Base-by-base conservation (phyloP, 2,797 vertebrate genomes). In the Chaetodon trifasciatus region DNA sequence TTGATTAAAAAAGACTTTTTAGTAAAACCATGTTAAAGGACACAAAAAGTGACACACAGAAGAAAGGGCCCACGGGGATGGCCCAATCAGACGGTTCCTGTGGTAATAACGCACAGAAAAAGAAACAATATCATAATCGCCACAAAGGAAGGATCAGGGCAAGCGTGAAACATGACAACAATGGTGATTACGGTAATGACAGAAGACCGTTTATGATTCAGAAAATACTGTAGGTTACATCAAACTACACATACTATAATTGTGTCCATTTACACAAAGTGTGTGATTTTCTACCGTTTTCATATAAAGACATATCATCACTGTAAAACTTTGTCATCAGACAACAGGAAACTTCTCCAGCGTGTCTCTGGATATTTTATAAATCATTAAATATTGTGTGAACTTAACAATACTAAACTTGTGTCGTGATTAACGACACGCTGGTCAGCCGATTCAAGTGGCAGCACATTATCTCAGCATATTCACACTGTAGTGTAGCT, bases 1-100 rank as follows among this genome's bases (percentile, higher is more conserved):
- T 98, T 98, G 98, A 99, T 99, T 98, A 98, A 99, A 99, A 97
- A 98, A 85, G 87, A 98, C 97, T 98, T 99, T 99, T 98, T 96
- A 97, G 97, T 93, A 97, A 99, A 98, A 98, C 96, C 97, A 97
- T 98, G 97, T 98, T 97, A 96, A 97, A 96, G 96, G 95, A 97
- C 93, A 95, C 96, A 96, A 96, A 96, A 96, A 95, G 94, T 95
- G 95, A 96, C 94, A 96, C 86, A 79, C 84, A 90, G 93, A 94
- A 95, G 78, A 96, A 96, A 95, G 93, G 91, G 94, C 90, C 77
- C 49, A 82, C 74, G 72, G 91, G 88, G 91, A 95, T 56, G 90
- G 84, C 90, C 93, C 93, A 85, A 93, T 93, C 90, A 88, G 79
- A 87, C 70, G 89, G 94, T 94, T 94, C 94, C 94, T 95, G 91